Evolutionary conservation across 2,797 vertebrate species (phyloP).

Genomic region (Lophotriccus pileatus): DNA sequence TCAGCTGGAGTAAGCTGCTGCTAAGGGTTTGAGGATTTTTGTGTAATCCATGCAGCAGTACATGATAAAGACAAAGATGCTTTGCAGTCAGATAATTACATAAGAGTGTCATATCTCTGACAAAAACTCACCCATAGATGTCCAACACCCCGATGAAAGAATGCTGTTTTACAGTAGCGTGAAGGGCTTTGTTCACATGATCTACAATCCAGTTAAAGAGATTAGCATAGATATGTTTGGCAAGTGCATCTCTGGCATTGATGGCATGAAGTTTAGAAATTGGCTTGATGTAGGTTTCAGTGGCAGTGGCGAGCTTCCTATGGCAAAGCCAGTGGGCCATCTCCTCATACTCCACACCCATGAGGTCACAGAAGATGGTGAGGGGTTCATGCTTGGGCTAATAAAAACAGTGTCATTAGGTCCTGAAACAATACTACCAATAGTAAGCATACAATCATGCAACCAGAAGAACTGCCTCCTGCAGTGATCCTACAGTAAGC

Average conservation of each 20-base stretch:
- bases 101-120: not conserved
- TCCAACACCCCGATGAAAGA: conserved; percentile 98
- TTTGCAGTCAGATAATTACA: not conserved
- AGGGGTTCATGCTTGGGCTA: conserved; percentile 92
- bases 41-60: not conserved
- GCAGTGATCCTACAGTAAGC: not conserved
- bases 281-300: conserved; percentile 95
- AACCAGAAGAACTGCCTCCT: not conserved
- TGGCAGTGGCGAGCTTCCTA: conserved; percentile 91
- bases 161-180: conserved; percentile 88
- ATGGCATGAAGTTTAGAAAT: conserved; percentile 91
- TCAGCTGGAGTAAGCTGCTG: not conserved
- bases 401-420: not conserved
- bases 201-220: conserved; percentile 98
- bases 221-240: conserved; percentile 97
- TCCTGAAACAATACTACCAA: not conserved
- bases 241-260: conserved; percentile 92
- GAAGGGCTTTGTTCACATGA: conserved; percentile 92
- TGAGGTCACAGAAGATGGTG: conserved; percentile 90
- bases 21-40: not conserved
- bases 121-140: conserved; percentile 89
- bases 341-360: conserved; percentile 93
- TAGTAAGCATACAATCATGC: not conserved
- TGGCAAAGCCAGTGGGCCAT: conserved; percentile 99
- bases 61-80: not conserved